phyloP scores from a whole-genome alignment of 2,888 invertebrate genomes.

The Leptopterna dolabrata region DNA sequence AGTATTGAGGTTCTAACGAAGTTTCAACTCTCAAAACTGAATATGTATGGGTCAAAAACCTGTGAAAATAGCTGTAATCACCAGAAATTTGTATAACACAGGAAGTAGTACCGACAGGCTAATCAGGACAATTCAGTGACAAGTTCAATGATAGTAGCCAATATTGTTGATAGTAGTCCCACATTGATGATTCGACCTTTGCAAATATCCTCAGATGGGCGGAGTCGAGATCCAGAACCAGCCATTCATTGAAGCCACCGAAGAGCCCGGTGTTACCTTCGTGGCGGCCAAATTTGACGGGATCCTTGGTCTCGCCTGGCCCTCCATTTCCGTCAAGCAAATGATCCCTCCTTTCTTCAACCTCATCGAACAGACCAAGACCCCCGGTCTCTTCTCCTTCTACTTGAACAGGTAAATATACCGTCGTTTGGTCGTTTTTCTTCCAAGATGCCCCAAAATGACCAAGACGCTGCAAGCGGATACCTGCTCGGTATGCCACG shows the following conservation, averaged over 20 bases:
- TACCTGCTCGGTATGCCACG: no score
- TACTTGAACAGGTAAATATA: conserved; percentile 78
- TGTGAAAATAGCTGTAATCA: no score
- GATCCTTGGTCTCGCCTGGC: conserved; percentile 94
- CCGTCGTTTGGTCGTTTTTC: background rate
- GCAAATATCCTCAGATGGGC: conserved; percentile 73
- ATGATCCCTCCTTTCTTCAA: conserved; percentile 87
- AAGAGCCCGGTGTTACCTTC: conserved; percentile 96
- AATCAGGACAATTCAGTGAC: no score
- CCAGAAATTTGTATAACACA: no score
- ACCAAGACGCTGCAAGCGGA: no score
- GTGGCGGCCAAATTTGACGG: conserved; percentile 99
- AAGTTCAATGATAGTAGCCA: no score
- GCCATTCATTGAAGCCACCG: conserved; percentile 95
- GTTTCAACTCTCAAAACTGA: no score
- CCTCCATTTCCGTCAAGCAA: conserved; percentile 89
- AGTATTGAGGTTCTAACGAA: no score
- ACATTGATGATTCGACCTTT: no score
- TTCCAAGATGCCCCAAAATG: conserved; percentile 65
- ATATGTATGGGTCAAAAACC: no score
- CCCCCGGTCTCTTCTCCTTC: conserved; percentile 89
- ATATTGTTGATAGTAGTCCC: no score
- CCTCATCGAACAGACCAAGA: conserved; percentile 85
- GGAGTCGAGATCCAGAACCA: conserved; percentile 79
- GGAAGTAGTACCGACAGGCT: no score